Evolutionary conservation across 1,140 invertebrate genomes (phyloP).

Genomic region (Drosophila tani): DNA sequence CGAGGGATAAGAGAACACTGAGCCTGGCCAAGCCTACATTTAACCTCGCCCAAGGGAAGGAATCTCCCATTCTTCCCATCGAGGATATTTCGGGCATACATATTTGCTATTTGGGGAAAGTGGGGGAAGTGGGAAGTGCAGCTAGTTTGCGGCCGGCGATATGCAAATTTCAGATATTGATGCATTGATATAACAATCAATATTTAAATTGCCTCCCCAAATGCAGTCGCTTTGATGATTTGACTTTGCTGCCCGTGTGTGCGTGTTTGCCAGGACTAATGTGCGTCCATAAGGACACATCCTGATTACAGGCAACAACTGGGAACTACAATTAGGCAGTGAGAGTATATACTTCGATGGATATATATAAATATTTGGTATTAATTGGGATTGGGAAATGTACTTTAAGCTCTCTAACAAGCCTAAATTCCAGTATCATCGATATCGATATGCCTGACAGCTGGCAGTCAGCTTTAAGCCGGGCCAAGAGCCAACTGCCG

Average conservation of each 20-base stretch:
- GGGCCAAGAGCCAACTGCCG: constrained; percentile 23
- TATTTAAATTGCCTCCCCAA: constrained; percentile 67
- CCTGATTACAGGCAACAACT: constrained; percentile 21
- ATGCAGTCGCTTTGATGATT: constrained; percentile 20
- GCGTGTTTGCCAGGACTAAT: constrained; percentile 2
- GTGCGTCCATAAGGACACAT: constrained; percentile 18
- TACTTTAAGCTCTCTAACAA: not conserved
- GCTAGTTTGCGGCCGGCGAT: constrained; percentile 65
- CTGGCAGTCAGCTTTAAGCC: constrained; percentile 6
- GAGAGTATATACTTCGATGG: not conserved
- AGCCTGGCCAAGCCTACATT: constrained; percentile 50
- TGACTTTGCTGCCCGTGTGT: constrained; percentile 20
- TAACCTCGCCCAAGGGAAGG: constrained; percentile 60
- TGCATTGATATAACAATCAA: constrained; percentile 78
- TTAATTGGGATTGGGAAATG: not conserved
- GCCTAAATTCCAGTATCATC: constrained; percentile 15
- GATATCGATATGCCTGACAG: constrained; percentile 33
- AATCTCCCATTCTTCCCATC: not conserved
- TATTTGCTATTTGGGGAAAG: constrained; percentile 47
- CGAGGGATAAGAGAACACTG: constrained; percentile 28
- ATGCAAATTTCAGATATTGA: constrained; percentile 76
- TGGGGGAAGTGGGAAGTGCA: constrained; percentile 13
- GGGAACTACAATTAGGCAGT: constrained; percentile 38
- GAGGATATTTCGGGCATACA: constrained; percentile 53
- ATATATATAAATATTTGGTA: not conserved